Evolutionary conservation across 2,113 vertebrate species (phyloP).

Genomic region (Furnarius figulus): DNA sequence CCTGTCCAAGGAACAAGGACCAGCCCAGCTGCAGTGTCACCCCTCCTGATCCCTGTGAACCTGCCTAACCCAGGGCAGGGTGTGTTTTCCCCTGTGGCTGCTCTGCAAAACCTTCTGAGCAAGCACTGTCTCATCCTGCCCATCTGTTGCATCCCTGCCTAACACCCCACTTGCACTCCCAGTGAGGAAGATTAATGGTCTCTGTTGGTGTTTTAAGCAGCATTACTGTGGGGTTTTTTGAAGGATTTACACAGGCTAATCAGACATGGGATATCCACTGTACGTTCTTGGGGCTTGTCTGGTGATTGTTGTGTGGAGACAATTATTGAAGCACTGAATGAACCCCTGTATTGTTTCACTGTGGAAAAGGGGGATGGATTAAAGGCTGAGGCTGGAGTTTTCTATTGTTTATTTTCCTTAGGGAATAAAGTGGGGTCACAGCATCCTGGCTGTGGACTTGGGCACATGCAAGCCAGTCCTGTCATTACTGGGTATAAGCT

Average conservation of each 20-base stretch:
- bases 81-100: neutral
- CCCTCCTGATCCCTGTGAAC: neutral
- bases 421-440: neutral
- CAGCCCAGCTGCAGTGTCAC: neutral
- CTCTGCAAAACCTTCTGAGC: neutral
- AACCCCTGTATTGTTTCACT: rapidly evolving
- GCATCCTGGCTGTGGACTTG: neutral
- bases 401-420: neutral
- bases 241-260: neutral
- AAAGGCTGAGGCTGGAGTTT: neutral
- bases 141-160: neutral
- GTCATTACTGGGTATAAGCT: neutral
- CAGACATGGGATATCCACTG: neutral
- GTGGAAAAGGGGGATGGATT: neutral
- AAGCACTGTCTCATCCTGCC: neutral
- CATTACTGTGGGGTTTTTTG: neutral
- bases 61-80: neutral
- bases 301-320: neutral
- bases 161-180: neutral
- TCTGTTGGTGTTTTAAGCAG: neutral
- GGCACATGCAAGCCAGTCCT: neutral
- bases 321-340: neutral
- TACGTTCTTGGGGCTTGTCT: neutral
- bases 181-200: neutral
- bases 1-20: too few species aligned